phyloP scores from a whole-genome alignment of 2,888 invertebrate genomes.

The Hydrotaea diabolus region DNA sequence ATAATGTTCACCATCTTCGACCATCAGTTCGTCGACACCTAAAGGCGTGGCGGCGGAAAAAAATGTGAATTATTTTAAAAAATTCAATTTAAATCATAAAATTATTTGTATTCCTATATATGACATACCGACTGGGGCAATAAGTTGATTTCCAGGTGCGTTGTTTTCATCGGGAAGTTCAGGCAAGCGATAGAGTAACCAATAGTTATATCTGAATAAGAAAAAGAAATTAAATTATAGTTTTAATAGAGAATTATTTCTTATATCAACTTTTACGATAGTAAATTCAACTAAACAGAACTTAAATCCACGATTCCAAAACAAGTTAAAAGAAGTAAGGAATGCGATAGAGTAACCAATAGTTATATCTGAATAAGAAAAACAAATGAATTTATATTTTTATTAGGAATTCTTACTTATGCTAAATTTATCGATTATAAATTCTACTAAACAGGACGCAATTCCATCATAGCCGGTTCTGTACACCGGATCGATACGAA shows the following conservation, averaged over 20 bases:
- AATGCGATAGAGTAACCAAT: constrained; percentile 93
- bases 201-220: constrained; percentile 89
- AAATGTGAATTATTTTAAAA: background rate
- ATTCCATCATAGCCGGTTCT: too few relatives aligned
- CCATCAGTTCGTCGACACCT: constrained; percentile 92
- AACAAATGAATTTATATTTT: too few relatives aligned
- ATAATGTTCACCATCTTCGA: constrained; percentile 93
- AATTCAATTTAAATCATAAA: background rate
- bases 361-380: constrained; percentile 86
- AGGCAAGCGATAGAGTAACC: constrained; percentile 92
- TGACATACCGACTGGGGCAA: constrained; percentile 94
- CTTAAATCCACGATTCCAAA: too few relatives aligned
- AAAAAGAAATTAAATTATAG: too few relatives aligned
- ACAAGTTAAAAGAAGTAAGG: too few relatives aligned
- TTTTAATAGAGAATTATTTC: too few relatives aligned
- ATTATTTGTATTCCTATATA: background rate
- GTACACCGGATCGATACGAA: too few relatives aligned
- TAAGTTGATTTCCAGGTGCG: constrained; percentile 92
- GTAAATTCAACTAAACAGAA: too few relatives aligned
- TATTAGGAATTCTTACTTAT: too few relatives aligned
- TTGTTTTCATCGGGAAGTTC: constrained; percentile 89
- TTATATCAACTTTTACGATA: too few relatives aligned
- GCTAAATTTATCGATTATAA: too few relatives aligned
- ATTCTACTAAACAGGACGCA: too few relatives aligned
- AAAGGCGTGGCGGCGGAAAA: constrained; percentile 34